Base-by-base conservation (phyloP, 2,113 vertebrate species). In the Eubucco bourcierii region DNA sequence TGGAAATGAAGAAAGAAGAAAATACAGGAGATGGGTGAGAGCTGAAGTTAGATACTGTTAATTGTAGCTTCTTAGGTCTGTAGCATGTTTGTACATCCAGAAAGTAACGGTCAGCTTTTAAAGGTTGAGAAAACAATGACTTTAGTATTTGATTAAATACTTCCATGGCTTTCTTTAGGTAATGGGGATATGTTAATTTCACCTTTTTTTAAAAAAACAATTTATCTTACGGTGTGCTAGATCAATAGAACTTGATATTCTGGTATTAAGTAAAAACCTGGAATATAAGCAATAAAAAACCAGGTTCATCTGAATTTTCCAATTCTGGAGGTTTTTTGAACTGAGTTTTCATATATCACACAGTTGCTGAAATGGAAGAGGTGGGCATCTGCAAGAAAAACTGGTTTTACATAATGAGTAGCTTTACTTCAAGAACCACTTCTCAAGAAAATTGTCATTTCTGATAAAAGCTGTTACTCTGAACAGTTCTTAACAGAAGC, bases 11-110 rank as follows among this genome's bases (percentile, higher is more conserved):
- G 92, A 88, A 46, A 64, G 60, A 92, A 85, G 89, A 89, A 91
- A 92, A 77, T 83, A 77, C 87, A 87, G 91, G 94, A 95, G 89
- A 96, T 95, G 95, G 92, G 96, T 94, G 76, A 96, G 92, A 91
- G 50, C 52, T 85, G 3, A 79, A 90, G 53, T 77, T 71, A 58
- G 31, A 85, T 65, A 55, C 61, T 7, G 15, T 75, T 78, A 27
- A 70, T 66, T 79, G 28, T 70, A 77, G 56, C 67, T 88, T 84
- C 16, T 71, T 70, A 63, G 24, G 13, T 87, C 15, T 77, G 20
- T 80, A 64, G n/a, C 15, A 12, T 71, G 8, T 73, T 87, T 64
- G 13, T 37, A 10, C 80, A n/a, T 72, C 13, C 28, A 80, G 72
- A 85, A 70, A 13, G 6, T 82, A 13, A 60, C 31, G 5, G 20